These are phyloP conservation scores for Forbesichthys agassizii DNA, from an alignment of 2,113 vertebrate genomes.

Conservation along the genomic window DNA sequence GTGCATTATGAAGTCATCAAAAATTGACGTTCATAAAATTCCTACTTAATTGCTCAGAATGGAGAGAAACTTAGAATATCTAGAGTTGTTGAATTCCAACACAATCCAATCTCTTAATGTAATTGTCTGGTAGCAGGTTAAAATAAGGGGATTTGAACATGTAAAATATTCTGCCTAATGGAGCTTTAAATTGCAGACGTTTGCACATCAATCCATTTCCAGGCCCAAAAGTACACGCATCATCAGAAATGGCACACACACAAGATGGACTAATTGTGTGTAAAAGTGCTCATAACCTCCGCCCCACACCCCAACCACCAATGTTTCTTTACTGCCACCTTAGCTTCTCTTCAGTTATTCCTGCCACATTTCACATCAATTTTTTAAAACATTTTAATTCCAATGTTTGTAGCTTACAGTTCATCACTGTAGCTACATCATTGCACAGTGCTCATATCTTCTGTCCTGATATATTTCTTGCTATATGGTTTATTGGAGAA, in stretches of 20 bases:
- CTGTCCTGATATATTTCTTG: slow-evolving; percentile 10
- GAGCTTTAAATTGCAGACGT: slow-evolving; percentile 70
- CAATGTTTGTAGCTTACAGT: slow-evolving; percentile 2
- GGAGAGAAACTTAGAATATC: too few relatives aligned
- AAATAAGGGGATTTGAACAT: neutral
- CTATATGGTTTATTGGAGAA: neutral
- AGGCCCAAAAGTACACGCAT: slow-evolving; percentile 65
- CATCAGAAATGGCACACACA: slow-evolving; percentile 74
- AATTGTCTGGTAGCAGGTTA: too few relatives aligned
- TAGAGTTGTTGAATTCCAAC: too few relatives aligned
- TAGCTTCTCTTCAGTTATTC: slow-evolving; percentile 39
- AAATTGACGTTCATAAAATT: too few relatives aligned
- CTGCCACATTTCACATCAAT: slow-evolving; percentile 51
- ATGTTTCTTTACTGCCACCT: slow-evolving; percentile 46
- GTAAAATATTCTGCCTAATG: neutral
- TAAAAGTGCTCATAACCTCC: slow-evolving; percentile 69
- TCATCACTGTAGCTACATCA: neutral
- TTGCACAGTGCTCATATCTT: slow-evolving; percentile 10
- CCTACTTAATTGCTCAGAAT: too few relatives aligned
- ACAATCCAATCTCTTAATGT: too few relatives aligned
- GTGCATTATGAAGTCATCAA: too few relatives aligned
- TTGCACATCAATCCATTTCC: slow-evolving; percentile 71
- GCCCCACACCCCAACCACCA: slow-evolving; percentile 13
- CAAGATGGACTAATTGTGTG: slow-evolving; percentile 72
- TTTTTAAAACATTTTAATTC: slow-evolving; percentile 22